phyloP scores from a whole-genome alignment of 2,888 invertebrate genomes.

The Morpho deidamia region DNA sequence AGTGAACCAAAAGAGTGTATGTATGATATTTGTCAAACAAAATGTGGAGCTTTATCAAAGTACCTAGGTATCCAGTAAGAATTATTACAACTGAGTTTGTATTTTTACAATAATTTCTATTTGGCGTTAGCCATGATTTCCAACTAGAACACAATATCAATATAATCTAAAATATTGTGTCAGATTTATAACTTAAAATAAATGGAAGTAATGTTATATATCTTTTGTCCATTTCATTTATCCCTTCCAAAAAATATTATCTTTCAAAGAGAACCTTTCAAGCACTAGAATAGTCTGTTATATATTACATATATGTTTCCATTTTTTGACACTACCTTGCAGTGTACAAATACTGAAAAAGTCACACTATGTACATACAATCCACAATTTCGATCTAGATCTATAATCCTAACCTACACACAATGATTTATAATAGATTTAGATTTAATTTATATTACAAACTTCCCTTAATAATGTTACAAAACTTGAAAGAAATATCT shows the following conservation, averaged over 20 bases:
- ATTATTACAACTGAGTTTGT: conserved; percentile 69
- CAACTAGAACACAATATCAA: conserved; percentile 63
- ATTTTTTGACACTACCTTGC: no score
- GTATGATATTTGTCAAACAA: conserved; percentile 78
- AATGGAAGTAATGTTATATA: conserved; percentile 61
- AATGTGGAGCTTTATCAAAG: conserved; percentile 76
- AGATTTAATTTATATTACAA: no score
- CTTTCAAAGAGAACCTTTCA: no score
- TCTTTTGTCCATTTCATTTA: background rate
- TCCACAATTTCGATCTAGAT: no score
- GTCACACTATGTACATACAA: no score
- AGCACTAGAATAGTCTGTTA: no score
- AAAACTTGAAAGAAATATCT: no score
- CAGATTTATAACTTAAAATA: conserved; percentile 70
- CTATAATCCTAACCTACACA: no score
- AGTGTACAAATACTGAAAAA: no score
- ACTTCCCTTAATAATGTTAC: no score
- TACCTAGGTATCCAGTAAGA: conserved; percentile 72
- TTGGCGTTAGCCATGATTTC: conserved; percentile 57
- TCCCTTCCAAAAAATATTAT: background rate
- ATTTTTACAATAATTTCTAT: conserved; percentile 75
- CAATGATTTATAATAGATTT: no score
- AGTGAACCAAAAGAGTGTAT: conserved; percentile 72
- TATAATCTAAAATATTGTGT: conserved; percentile 59
- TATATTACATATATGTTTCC: no score